Evolutionary conservation across 1,140 invertebrate species (phyloP), one percentile per base, ranked within the genome.

Genomic region (Drosophila carrolli): DNA sequence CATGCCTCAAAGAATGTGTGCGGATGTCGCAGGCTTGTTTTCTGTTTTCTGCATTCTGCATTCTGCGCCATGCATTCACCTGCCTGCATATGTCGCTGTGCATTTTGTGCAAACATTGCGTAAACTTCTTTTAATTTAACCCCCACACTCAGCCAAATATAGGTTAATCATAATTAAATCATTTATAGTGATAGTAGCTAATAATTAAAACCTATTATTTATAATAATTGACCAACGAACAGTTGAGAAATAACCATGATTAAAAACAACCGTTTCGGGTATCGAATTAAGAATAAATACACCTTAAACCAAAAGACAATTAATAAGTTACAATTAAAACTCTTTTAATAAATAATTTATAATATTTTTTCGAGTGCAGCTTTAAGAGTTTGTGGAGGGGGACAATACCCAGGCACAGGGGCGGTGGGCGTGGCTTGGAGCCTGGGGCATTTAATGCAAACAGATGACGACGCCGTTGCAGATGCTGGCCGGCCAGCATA

Each of bases 61-160:
- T 41, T 23, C 57, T 55, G 48, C 38, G 37, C 50, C 55, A 23
- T 38, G 35, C 48, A 54, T 74, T 44, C 63, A 70, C 67, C 46
- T 48, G 58, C 78, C 78, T 65, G 80, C 79, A 82, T 68, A 54
- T 84, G 84, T 89, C 83, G 73, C 47, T 80, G 77, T 78, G 77
- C 76, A 89, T 89, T 89, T 89, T 88, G 68, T 81, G 84, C 77
- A 89, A 89, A 84, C 74, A 89, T 75, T 89, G 84, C 84, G 84
- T 89, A 89, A 89, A 89, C 85, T 89, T 89, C 84, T 89, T 80
- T 89, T 89, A 72, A 88, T 88, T 88, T 74, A 60, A 55, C 51
- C 53, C 8, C 4, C 41, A 23, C 65, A 68, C 65, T 38, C 8
- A 0, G 11, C 23, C 23, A 23, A n/a, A 27, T n/a, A 65, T 50